Percentiles rank a stretch among this genome's conserved stretches.
Conservation (phyloP, 1,140 invertebrate species). For the Drosophila grimshawi region DNA sequence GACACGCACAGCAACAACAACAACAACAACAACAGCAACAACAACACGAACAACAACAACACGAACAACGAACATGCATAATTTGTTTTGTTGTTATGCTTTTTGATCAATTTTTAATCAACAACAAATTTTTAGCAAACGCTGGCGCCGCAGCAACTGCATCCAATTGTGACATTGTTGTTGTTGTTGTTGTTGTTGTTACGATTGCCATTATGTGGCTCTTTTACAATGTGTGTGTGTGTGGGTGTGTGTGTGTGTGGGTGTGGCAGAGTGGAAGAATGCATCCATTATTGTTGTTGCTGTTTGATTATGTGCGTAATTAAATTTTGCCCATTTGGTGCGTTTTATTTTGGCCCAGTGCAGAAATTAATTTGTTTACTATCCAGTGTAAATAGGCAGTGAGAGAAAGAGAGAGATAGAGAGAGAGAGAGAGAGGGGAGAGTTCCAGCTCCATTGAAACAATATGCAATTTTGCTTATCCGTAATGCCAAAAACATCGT, state of each 20-base stretch:
- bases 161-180: constrained; percentile 37
- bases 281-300: constrained; percentile 26
- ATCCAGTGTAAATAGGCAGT: not conserved
- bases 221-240: constrained; percentile 25
- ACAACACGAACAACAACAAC: constrained; percentile 3
- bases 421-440: not conserved
- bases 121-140: constrained; percentile 34
- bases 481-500: not conserved
- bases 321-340: constrained; percentile 67
- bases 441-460: not conserved
- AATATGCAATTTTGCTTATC: not conserved
- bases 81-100: constrained; percentile 74
- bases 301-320: constrained; percentile 60
- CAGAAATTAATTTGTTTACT: constrained; percentile 24
- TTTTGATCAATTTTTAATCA: constrained; percentile 82
- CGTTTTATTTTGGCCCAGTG: constrained; percentile 48
- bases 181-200: constrained; percentile 1
- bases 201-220: not conserved
- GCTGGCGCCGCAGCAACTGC: constrained; percentile 18
- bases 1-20: constrained; percentile 46
- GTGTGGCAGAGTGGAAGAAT: constrained; percentile 11
- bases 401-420: not conserved
- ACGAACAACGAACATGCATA: constrained; percentile 54
- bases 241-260: constrained; percentile 3
- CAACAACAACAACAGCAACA: constrained; percentile 15